Evolutionary conservation across 2,113 vertebrate genomes (phyloP), one percentile per base, ranked within the genome.

Genomic region (Barnardius zonarius): DNA sequence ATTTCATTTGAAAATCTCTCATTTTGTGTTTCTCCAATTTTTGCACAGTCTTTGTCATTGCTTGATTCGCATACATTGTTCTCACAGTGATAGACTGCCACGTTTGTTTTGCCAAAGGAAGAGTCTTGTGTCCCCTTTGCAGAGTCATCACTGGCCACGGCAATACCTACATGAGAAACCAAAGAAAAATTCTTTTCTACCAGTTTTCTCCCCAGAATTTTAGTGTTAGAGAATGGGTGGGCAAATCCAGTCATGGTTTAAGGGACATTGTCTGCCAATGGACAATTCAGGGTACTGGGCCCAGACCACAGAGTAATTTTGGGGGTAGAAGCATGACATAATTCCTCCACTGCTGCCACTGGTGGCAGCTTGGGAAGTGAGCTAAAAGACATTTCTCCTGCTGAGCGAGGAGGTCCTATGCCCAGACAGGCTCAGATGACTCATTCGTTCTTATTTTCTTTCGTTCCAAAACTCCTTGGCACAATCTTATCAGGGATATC

Each of bases 41-140:
- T 46, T 2, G 0, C 2, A 7, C 10, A 93, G 2, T 0, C 2
- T 30, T 7, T 0, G 1, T 67, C 91, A 33, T 1, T 0, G 0
- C 1, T 3, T 13, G 0, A 0, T 10, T 31, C 0, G 5, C 76
- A 72, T 1, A 0, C 0, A 2, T 31, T 6, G 6, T 3, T 23
- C 6, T 28, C 3, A 6, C 30, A 76, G 55, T 5, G 5, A 43
- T 88, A 95, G 51, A 88, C 11, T n/a, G 43, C 5, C 73, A 93
- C 83, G 0, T 0, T 1, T 39, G 33, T 66, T 15, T 4, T 20
- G 17, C 1, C 7, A 48, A 6, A n/a, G 11, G 49, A 51, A 69
- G 27, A 33, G 28, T 2, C 33, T 17, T 3, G 20, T 22, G 7
- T 18, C 17, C 1, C 5, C 2, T 37, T 10, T 43, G 46, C 13